Conservation (phyloP, 2,888 invertebrate genomes). For the Ptycholaimellus sp. region DNA sequence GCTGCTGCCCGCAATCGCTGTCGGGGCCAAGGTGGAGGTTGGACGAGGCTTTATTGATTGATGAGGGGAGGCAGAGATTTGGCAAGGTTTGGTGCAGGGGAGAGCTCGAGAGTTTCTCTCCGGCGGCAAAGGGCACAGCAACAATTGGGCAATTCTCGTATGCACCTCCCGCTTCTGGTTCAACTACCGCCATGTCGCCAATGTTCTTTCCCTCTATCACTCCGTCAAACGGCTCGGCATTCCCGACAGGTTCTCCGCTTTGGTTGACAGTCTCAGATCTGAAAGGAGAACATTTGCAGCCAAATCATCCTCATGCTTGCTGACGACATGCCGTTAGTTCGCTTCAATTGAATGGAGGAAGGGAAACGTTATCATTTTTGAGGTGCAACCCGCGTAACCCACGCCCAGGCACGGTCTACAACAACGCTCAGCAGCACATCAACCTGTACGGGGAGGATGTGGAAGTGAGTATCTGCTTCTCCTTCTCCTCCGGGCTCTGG, state of each 20-base stretch:
- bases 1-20: no score
- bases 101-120: no score
- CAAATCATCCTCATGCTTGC: conserved; percentile 98
- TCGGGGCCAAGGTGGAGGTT: no score
- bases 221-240: conserved; percentile 95
- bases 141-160: conserved; percentile 97
- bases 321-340: conserved; percentile 98
- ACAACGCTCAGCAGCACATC: conserved; percentile 86
- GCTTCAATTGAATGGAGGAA: no score
- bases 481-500: conserved; percentile 67
- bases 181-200: conserved; percentile 96
- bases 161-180: conserved; percentile 99
- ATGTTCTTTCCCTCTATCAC: conserved; percentile 86
- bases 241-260: conserved; percentile 44
- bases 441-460: conserved; percentile 98
- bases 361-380: no score
- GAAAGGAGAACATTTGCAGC: conserved; percentile 22
- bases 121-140: conserved; percentile 73
- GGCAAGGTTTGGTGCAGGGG: no score
- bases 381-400: conserved; percentile 96
- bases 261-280: neutral
- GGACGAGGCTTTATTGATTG: no score
- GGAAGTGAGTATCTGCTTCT: no score
- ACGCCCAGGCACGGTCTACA: conserved; percentile 84
- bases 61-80: no score